phyloP scores from a whole-genome alignment of 2,797 vertebrate genomes.

The Pristis pectinata region DNA sequence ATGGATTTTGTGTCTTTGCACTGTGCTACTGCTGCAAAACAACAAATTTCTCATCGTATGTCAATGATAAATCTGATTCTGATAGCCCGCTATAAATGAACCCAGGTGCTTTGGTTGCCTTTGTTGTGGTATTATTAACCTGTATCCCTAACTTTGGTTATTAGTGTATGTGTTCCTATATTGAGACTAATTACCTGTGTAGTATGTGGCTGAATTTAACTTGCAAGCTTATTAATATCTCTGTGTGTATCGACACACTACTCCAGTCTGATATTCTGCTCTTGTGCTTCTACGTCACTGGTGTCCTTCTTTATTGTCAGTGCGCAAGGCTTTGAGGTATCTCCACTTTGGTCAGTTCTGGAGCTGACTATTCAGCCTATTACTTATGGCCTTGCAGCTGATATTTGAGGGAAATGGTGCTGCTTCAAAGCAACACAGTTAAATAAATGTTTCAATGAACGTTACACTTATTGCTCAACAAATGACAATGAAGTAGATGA shows the following conservation, averaged over 20 bases:
- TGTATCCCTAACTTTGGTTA: not conserved
- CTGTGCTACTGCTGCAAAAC: too few relatives aligned
- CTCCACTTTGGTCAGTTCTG: not conserved
- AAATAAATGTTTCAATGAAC: not conserved
- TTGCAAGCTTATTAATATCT: not conserved
- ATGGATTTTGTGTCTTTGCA: too few relatives aligned
- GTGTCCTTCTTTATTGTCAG: not conserved
- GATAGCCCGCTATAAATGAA: not conserved
- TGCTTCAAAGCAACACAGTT: not conserved
- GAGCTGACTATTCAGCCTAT: not conserved
- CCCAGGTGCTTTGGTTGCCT: not conserved
- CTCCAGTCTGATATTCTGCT: not conserved
- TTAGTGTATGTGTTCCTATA: not conserved
- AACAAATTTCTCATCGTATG: too few relatives aligned
- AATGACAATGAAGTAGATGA: not conserved
- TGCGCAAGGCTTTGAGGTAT: not conserved
- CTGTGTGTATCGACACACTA: not conserved
- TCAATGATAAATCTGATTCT: too few relatives aligned
- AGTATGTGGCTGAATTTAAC: not conserved
- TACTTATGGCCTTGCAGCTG: not conserved
- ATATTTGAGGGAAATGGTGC: not conserved
- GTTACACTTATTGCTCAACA: not conserved
- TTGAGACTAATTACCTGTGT: not conserved
- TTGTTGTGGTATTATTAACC: not conserved
- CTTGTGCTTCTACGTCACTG: not conserved